Percentiles rank a stretch among this genome's conserved stretches.
Conservation (phyloP, 2,797 vertebrate species). For the Sebastes kiyomatsui region DNA sequence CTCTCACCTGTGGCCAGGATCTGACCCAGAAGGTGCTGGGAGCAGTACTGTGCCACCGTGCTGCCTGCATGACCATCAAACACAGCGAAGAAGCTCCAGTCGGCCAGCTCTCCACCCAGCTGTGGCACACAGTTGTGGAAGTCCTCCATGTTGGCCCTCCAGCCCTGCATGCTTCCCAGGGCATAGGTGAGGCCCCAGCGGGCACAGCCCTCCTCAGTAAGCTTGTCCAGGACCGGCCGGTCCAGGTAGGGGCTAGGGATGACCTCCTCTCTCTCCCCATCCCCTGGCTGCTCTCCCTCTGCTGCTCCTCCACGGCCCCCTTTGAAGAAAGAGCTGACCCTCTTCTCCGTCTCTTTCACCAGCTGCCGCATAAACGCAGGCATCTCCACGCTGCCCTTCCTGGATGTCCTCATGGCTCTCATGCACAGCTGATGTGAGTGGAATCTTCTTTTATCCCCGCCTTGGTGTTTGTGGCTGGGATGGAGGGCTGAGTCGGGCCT, state of each 20-base stretch:
- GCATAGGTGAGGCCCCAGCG: constrained; percentile 79
- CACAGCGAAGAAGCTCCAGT: constrained; percentile 87
- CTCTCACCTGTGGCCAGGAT: constrained; percentile 76
- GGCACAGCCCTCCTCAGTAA: constrained; percentile 79
- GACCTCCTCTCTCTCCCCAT: constrained; percentile 72
- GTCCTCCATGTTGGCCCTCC: constrained; percentile 88
- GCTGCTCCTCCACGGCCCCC: constrained; percentile 75
- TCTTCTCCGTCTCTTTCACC: constrained; percentile 85
- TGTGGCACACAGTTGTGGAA: constrained; percentile 84
- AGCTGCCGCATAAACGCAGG: constrained; percentile 84
- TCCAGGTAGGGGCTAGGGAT: constrained; percentile 81
- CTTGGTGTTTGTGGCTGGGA: constrained; percentile 27
- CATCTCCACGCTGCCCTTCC: constrained; percentile 83
- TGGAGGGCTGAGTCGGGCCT: constrained; percentile 49
- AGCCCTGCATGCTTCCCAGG: constrained; percentile 86
- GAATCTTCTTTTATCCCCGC: constrained; percentile 42
- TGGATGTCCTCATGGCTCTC: constrained; percentile 79
- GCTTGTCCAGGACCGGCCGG: constrained; percentile 82
- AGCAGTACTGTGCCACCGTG: constrained; percentile 83
- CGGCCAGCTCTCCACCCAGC: constrained; percentile 76
- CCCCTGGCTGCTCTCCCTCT: constrained; percentile 63
- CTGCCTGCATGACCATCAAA: constrained; percentile 86
- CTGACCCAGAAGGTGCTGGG: constrained; percentile 83
- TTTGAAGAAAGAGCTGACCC: constrained; percentile 86
- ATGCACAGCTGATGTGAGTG: constrained; percentile 12